Evolutionary conservation across 1,140 invertebrate genomes (phyloP).

Genomic region (Pogonognathellus flavescens): DNA sequence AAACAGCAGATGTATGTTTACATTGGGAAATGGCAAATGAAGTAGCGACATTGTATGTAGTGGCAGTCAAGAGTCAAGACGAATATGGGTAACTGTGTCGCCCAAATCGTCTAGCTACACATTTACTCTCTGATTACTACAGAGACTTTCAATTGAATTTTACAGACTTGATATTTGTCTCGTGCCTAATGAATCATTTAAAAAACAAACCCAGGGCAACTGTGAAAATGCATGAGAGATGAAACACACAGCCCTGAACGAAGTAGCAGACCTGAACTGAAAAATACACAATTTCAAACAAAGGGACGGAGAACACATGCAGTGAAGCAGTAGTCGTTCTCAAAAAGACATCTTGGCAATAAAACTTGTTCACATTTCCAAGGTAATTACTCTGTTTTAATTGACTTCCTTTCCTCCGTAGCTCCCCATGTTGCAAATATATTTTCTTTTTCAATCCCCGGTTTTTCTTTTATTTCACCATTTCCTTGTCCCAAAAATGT

Average conservation of each 20-base stretch:
- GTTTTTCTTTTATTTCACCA: too few relatives aligned
- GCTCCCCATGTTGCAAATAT: too few relatives aligned
- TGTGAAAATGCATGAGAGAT: not conserved
- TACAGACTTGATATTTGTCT: too few relatives aligned
- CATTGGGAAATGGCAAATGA: too few relatives aligned
- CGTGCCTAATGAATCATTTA: conserved; percentile 27
- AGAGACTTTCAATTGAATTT: not conserved
- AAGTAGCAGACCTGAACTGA: not conserved
- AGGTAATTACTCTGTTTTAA: conserved; percentile 12
- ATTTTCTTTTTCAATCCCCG: too few relatives aligned
- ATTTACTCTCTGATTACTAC: not conserved
- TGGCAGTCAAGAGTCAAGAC: too few relatives aligned
- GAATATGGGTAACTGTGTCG: conserved; percentile 9
- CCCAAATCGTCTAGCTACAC: not conserved
- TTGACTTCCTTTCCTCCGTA: not conserved
- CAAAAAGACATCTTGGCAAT: not conserved
- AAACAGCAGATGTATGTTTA: too few relatives aligned
- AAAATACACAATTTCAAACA: too few relatives aligned
- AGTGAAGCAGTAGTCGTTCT: not conserved
- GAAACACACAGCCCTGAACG: not conserved
- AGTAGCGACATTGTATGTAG: too few relatives aligned
- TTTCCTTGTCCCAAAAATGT: too few relatives aligned
- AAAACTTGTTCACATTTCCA: conserved; percentile 25
- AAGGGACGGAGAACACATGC: too few relatives aligned
- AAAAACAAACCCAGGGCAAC: not conserved